Evolutionary conservation across 2,797 vertebrate genomes (phyloP).

Genomic region (Heterohyrax brucei): DNA sequence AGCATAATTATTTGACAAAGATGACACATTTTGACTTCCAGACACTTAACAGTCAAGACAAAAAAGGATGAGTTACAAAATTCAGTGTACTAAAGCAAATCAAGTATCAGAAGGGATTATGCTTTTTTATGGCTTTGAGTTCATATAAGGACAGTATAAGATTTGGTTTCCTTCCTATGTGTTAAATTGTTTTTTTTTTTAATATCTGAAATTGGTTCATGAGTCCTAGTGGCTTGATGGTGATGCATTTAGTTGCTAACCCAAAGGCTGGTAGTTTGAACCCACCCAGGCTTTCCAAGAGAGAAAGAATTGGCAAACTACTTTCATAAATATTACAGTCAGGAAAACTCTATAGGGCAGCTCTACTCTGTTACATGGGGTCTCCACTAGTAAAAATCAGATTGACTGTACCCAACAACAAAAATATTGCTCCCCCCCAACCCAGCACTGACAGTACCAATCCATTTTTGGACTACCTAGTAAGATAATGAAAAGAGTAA

Average conservation of each 20-base stretch:
- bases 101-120: background rate
- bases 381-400: too few species aligned
- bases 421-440: background rate
- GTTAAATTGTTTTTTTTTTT: background rate
- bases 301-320: background rate
- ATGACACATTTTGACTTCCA: constrained; percentile 9
- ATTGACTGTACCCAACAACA: background rate
- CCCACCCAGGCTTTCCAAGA: background rate
- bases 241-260: background rate
- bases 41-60: background rate
- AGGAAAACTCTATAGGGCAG: background rate
- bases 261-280: background rate
- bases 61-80: background rate
- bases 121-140: background rate
- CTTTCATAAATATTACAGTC: background rate
- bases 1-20: background rate
- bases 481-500: background rate
- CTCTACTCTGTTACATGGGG: background rate
- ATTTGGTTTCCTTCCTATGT: background rate
- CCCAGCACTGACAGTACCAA: background rate
- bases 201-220: background rate
- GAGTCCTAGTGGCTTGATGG: background rate
- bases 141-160: background rate
- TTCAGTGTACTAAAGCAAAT: constrained; percentile 3
- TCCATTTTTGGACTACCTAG: background rate